Percentiles rank a stretch among this genome's conserved stretches.
Evolutionary conservation across 2,113 vertebrate genomes (phyloP).

Genomic region (Accipiter cooperii): DNA sequence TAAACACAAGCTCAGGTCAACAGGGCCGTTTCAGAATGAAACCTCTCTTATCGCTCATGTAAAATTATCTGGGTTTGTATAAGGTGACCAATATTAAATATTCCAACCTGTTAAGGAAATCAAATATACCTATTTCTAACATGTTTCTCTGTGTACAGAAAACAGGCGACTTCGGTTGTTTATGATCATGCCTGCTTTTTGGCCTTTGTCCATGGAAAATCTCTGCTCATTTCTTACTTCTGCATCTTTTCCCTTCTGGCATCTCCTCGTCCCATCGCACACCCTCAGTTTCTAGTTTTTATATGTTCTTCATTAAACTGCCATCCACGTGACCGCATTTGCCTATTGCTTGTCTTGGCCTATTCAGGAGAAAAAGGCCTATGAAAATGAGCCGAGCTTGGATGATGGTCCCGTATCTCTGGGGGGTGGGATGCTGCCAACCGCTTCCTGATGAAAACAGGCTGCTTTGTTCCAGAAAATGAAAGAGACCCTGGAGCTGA

Average conservation of each 20-base stretch:
- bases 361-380: constrained; percentile 34
- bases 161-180: neutral
- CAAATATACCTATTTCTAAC: neutral
- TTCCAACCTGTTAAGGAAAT: neutral
- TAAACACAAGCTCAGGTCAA: neutral
- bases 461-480: constrained; percentile 30
- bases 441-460: neutral
- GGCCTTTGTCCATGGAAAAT: neutral
- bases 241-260: neutral
- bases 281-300: neutral
- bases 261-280: rapidly evolving
- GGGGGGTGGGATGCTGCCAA: constrained; percentile 21
- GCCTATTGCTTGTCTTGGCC: constrained; percentile 1
- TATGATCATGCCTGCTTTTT: neutral
- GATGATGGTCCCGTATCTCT: constrained; percentile 24
- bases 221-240: neutral
- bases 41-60: neutral
- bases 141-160: neutral
- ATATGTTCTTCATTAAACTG: constrained; percentile 23
- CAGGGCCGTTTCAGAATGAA: neutral
- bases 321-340: neutral
- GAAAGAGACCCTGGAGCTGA: neutral
- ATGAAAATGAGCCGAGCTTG: neutral
- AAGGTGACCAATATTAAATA: neutral
- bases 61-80: neutral